Base-by-base conservation (phyloP, 2,113 vertebrate genomes). In the Malaclemys terrapin region DNA sequence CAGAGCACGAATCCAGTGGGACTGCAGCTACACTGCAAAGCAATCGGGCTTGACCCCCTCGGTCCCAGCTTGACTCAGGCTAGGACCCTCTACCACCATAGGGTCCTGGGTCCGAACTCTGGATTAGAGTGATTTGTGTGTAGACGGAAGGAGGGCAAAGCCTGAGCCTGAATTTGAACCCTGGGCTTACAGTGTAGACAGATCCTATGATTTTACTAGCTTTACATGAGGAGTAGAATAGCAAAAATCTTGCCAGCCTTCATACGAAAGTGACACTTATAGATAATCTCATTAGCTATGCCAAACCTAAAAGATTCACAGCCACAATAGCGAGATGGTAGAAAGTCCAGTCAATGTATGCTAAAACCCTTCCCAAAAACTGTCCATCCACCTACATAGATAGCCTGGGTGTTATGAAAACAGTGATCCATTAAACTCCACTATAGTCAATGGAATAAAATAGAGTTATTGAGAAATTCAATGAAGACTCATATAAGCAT, bases 401-500 rank as follows among this genome's bases (percentile, higher is more conserved):
- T 27, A 81, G 87, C 84, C 84, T 87, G 65, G 90, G 80, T 0
- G 59, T 57, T 24, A 91, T 0, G 5, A 90, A 93, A 95, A 83
- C 85, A 42, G 1, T n/a, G 87, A 57, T 91, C 89, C 57, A 10
- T 93, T 88, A 93, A 94, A 59, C 81, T 53, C 80, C 75, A 59
- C 29, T 88, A 84, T 59, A 95, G 88, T 90, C 87, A 95, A 91
- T 4, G 85, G 87, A 91, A 92, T 65, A 94, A 95, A 78, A 96
- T 35, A 94, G 91, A 96, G 0, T 25, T 89, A 95, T 92, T 91
- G 89, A 94, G 94, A 95, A 91, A 96, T 97, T 96, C 96, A 69
- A 95, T 96, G 97, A 97, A 97, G 93, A 97, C 94, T 82, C 89
- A 96, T 95, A 94, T 95, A 96, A 96, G 96, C 96, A 95, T 92